Percentiles rank a stretch among this genome's conserved stretches.
These are phyloP conservation scores for Tonatia bakeri DNA, from an alignment of 2,113 vertebrate species.

Conservation along the genomic window DNA sequence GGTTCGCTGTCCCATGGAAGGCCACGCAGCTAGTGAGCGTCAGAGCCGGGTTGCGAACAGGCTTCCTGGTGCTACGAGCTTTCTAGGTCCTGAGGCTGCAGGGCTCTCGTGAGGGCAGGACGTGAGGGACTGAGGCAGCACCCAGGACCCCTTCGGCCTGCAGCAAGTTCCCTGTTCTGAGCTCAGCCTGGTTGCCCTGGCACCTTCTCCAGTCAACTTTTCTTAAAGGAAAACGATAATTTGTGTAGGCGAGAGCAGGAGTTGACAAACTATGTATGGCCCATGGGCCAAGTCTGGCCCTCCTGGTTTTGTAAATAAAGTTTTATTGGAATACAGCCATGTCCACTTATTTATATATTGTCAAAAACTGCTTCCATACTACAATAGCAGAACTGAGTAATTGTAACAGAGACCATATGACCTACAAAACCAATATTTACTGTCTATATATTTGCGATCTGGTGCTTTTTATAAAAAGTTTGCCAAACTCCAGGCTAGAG, in stretches of 20 bases:
- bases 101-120: neutral
- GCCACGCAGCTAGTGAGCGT: neutral
- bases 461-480: neutral
- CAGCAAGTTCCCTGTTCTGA: neutral
- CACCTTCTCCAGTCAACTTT: neutral
- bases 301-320: slow-evolving; percentile 35
- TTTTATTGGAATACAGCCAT: slow-evolving; percentile 8
- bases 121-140: accelerated
- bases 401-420: neutral
- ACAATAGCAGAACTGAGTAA: neutral
- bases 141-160: neutral
- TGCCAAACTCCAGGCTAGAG: neutral
- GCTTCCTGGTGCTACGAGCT: neutral
- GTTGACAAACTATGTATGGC: neutral
- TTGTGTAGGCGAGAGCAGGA: neutral
- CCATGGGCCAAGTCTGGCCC: neutral
- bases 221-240: neutral
- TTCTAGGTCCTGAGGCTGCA: neutral
- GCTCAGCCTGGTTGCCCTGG: neutral
- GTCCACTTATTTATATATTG: neutral
- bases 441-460: neutral
- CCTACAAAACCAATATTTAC: neutral
- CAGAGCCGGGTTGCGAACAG: neutral
- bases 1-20: neutral
- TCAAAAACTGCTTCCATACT: neutral